A percentile compares a stretch with the other conserved stretches of the same genome.
Conservation (phyloP, 64 coral and sea anemone genomes). For the Pocillopora damicornis region DNA sequence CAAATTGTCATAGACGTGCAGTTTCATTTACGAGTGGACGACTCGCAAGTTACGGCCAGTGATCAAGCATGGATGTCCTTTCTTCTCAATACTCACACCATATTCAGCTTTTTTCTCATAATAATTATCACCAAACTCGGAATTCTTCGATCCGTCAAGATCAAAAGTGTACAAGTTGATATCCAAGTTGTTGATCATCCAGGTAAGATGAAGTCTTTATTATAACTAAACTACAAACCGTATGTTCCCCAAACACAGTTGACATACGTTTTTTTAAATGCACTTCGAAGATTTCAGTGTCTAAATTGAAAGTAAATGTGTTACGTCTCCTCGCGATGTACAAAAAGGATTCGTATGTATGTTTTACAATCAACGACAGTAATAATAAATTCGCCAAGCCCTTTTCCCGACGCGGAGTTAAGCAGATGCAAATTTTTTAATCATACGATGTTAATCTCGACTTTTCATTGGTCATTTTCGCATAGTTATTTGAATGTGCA, state of each 20-base stretch:
- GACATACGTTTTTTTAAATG: neutral
- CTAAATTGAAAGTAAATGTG: neutral
- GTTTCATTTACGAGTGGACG: constrained; percentile 12
- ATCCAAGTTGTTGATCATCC: constrained; percentile 14
- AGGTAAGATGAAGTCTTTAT: constrained; percentile 5
- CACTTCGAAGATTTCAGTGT: neutral
- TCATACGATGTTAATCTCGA: constrained; percentile 18
- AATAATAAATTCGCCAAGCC: neutral
- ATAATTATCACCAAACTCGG: constrained; percentile 18
- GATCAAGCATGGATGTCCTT: constrained; percentile 9
- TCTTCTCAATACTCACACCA: constrained; percentile 22
- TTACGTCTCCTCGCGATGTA: neutral
- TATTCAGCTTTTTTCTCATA: constrained; percentile 28
- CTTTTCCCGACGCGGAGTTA: neutral
- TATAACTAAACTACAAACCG: neutral
- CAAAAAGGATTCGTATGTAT: neutral
- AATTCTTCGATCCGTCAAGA: constrained; percentile 20
- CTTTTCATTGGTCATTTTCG: constrained; percentile 1
- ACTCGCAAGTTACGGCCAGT: neutral
- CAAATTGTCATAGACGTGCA: constrained; percentile 34
- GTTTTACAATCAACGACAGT: neutral
- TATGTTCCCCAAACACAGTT: neutral
- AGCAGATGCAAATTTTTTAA: constrained; percentile 15
- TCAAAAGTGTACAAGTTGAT: constrained; percentile 4
- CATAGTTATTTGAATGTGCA: neutral